A percentile compares a stretch with the other conserved stretches of the same genome.
phyloP scores from a whole-genome alignment of 1,140 invertebrate genomes.

The Scaptomyza montana region DNA sequence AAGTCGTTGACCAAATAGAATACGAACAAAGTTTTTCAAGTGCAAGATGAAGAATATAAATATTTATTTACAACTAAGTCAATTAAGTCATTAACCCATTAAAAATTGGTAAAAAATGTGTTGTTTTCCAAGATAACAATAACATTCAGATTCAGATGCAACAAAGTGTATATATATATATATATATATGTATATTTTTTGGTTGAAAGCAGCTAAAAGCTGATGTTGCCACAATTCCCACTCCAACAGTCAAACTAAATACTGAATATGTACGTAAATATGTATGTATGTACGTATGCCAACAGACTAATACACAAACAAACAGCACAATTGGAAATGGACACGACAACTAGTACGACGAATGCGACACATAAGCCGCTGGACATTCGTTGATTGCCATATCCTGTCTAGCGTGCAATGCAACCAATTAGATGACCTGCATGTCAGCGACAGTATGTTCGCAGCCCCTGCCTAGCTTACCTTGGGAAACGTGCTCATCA shows the following conservation, averaged over 20 bases:
- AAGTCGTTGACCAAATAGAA: constrained; percentile 60
- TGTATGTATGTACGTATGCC: too few species aligned
- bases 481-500: neutral
- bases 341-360: constrained; percentile 49
- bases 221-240: neutral
- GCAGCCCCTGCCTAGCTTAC: neutral
- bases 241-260: constrained; percentile 52
- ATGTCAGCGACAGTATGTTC: constrained; percentile 30
- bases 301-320: constrained; percentile 39
- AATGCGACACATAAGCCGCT: constrained; percentile 62
- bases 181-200: constrained; percentile 14
- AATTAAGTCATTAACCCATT: neutral
- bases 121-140: neutral
- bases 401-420: constrained; percentile 56
- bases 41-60: constrained; percentile 14
- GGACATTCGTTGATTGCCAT: constrained; percentile 76
- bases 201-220: constrained; percentile 5
- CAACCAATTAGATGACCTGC: constrained; percentile 75
- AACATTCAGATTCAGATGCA: neutral
- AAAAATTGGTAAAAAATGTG: neutral
- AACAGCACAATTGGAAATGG: constrained; percentile 63
- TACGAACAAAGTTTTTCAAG: constrained; percentile 61
- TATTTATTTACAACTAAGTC: neutral
- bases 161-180: too few species aligned
- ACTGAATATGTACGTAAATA: constrained; percentile 46